phyloP scores from a whole-genome alignment of 1,140 invertebrate species.

The Manduca sexta region DNA sequence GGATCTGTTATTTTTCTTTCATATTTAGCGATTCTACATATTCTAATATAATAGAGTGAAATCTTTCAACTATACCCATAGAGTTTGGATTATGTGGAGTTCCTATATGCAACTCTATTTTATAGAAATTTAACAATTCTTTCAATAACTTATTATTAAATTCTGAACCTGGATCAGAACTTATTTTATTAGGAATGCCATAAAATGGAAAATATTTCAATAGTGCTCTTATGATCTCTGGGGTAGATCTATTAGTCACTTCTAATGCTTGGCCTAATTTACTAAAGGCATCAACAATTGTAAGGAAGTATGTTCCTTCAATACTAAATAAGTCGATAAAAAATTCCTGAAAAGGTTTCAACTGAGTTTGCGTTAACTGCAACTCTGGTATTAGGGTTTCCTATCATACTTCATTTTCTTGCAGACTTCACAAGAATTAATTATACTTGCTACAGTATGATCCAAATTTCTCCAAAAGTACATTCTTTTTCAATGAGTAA shows the following conservation, averaged over 20 bases:
- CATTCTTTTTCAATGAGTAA: not conserved
- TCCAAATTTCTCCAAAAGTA: constrained; percentile 21
- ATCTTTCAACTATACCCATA: constrained; percentile 18
- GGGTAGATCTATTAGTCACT: too few species aligned
- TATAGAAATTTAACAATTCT: too few species aligned
- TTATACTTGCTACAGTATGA: too few species aligned
- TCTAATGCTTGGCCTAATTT: constrained; percentile 20
- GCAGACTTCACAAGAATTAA: too few species aligned
- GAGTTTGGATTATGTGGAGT: too few species aligned
- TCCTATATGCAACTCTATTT: too few species aligned
- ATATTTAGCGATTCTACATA: constrained; percentile 24
- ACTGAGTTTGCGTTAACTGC: too few species aligned
- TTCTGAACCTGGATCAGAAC: too few species aligned
- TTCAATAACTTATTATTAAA: too few species aligned
- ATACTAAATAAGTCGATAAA: constrained; percentile 16
- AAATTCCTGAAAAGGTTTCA: constrained; percentile 13
- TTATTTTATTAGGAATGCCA: constrained; percentile 16
- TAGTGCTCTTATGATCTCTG: too few species aligned
- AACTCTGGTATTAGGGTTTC: constrained; percentile 7
- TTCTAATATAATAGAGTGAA: constrained; percentile 21
- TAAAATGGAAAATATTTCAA: constrained; percentile 23
- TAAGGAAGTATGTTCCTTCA: too few species aligned
- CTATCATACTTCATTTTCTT: too few species aligned
- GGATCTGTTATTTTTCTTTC: constrained; percentile 7
- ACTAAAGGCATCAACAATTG: constrained; percentile 22